Conservation (phyloP, 1,140 invertebrate genomes). For the Tachypleus tridentatus region DNA sequence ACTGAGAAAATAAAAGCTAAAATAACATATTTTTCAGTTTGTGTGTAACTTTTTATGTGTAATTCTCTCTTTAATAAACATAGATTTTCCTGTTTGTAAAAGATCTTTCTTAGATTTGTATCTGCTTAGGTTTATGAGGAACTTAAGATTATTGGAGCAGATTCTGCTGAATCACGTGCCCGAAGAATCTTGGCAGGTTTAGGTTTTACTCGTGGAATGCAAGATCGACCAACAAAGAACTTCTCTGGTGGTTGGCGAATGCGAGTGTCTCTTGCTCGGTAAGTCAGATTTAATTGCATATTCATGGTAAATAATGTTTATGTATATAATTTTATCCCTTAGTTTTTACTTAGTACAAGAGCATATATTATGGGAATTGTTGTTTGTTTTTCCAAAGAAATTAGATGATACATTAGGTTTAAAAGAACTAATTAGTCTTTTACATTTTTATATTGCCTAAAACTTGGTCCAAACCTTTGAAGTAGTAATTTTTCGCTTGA, state of each 20-base stretch:
- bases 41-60: conserved; percentile 4
- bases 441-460: too few relatives aligned
- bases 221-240: conserved; percentile 81
- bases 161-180: conserved; percentile 90
- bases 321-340: too few relatives aligned
- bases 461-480: too few relatives aligned
- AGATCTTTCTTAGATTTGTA: background rate
- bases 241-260: conserved; percentile 98
- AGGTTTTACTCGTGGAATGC: conserved; percentile 89
- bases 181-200: conserved; percentile 91
- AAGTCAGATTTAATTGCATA: background rate
- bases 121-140: conserved; percentile 72
- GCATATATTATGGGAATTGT: too few relatives aligned
- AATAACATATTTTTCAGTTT: background rate
- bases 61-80: background rate
- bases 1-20: too few relatives aligned
- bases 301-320: too few relatives aligned
- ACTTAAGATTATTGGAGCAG: conserved; percentile 87
- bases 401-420: too few relatives aligned
- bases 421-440: too few relatives aligned
- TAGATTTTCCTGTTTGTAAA: conserved; percentile 3
- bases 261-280: conserved; percentile 83
- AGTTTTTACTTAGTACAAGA: too few relatives aligned
- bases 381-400: too few relatives aligned
- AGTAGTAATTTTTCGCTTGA: too few relatives aligned